A percentile compares a stretch with the other conserved stretches of the same genome.
These are phyloP conservation scores for Zaprionus inermis DNA, from an alignment of 1,140 invertebrate genomes.

Conservation along the genomic window DNA sequence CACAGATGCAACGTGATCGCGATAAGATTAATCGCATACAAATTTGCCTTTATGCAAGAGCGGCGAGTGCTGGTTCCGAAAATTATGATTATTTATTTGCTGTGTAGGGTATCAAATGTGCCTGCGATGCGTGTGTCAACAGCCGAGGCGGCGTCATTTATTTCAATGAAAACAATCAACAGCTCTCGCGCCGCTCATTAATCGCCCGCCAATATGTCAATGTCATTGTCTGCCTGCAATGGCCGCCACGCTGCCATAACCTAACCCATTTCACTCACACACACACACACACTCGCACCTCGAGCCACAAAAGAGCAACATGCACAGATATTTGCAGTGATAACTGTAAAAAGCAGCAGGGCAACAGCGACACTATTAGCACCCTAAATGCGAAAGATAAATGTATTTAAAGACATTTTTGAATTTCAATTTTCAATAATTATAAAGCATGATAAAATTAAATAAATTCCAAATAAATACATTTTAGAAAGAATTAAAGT, in stretches of 20 bases:
- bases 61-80: constrained; percentile 44
- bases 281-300: constrained; percentile 1
- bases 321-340: constrained; percentile 17
- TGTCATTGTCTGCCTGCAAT: constrained; percentile 51
- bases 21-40: constrained; percentile 81
- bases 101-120: constrained; percentile 72
- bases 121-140: constrained; percentile 74
- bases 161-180: constrained; percentile 79
- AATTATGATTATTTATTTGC: constrained; percentile 72
- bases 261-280: constrained; percentile 41
- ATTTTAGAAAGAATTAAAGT: not conserved
- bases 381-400: not conserved
- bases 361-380: not conserved
- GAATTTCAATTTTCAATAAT: not conserved
- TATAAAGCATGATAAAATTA: not conserved
- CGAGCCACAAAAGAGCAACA: not conserved
- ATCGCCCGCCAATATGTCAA: constrained; percentile 75
- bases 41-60: constrained; percentile 74
- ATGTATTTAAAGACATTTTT: not conserved
- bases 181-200: constrained; percentile 63
- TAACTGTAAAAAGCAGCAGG: constrained; percentile 37
- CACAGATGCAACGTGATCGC: constrained; percentile 76
- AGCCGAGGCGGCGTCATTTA: constrained; percentile 71
- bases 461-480: not conserved
- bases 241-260: constrained; percentile 29